These are phyloP conservation scores for Ciconia boyciana DNA, from an alignment of 2,113 vertebrate genomes.

Conservation along the genomic window DNA sequence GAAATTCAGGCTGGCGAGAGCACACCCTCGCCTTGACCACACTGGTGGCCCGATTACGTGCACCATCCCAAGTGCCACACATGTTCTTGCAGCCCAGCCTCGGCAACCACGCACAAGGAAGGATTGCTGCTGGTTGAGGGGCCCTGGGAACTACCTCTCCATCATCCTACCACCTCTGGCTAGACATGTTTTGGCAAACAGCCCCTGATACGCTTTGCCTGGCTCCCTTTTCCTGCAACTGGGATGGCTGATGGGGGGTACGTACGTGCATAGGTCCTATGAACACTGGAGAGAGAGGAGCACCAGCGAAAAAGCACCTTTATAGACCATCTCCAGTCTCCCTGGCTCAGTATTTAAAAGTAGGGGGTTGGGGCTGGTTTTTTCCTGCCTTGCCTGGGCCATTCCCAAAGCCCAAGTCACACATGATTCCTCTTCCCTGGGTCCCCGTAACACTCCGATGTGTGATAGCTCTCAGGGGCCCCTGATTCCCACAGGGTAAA, in stretches of 20 bases:
- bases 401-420: neutral
- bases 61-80: fast-evolving
- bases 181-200: neutral
- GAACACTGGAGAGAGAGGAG: neutral
- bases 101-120: fast-evolving
- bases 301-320: neutral
- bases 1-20: neutral
- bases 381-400: neutral
- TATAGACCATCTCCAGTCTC: neutral
- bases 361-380: neutral
- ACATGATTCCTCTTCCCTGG: neutral
- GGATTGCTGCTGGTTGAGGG: neutral
- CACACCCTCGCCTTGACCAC: neutral
- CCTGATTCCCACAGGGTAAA: neutral
- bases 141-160: neutral
- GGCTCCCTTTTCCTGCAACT: neutral
- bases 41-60: fast-evolving
- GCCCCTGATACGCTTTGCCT: neutral
- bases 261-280: fast-evolving
- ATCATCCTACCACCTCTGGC: neutral
- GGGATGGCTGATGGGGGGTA: fast-evolving
- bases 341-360: neutral
- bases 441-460: neutral
- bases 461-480: neutral
- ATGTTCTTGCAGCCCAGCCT: neutral